Conservation (phyloP, 2,113 vertebrate genomes). For the Picathartes gymnocephalus region DNA sequence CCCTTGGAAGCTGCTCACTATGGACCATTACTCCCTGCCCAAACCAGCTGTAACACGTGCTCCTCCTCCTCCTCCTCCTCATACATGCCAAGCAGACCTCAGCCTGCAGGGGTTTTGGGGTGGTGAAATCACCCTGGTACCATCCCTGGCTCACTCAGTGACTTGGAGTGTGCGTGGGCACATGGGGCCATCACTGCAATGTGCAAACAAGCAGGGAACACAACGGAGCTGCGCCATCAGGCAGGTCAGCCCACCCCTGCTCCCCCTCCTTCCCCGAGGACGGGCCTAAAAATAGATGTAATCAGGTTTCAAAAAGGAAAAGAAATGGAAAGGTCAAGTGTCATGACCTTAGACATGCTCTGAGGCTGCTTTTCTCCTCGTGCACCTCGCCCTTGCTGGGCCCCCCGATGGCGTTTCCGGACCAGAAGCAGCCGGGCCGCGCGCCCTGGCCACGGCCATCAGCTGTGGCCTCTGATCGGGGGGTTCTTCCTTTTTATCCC, state of each 20-base stretch:
- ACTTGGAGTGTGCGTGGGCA: fast-evolving
- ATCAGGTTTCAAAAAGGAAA: conserved; percentile 68
- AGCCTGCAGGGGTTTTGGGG: neutral
- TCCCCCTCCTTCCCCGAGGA: neutral
- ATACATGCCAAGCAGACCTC: fast-evolving
- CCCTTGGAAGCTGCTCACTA: neutral
- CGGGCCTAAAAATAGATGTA: conserved; percentile 52
- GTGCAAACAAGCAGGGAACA: neutral
- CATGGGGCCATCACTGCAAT: fast-evolving
- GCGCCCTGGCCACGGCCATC: neutral
- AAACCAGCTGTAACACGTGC: fast-evolving
- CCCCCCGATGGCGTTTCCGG: conserved; percentile 28
- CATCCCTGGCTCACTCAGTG: fast-evolving
- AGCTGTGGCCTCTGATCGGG: neutral
- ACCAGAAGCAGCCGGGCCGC: neutral
- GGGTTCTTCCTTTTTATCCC: neutral
- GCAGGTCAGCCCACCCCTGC: neutral
- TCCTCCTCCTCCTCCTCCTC: neutral
- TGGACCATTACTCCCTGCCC: fast-evolving
- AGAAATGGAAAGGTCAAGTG: conserved; percentile 53
- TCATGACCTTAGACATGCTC: conserved; percentile 46
- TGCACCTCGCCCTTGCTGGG: neutral
- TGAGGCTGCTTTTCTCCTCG: conserved; percentile 33
- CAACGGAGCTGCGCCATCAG: fast-evolving
- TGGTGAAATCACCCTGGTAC: neutral